A percentile compares a stretch with the other conserved stretches of the same genome.
phyloP scores from a whole-genome alignment of 2,888 invertebrate genomes.

The Cyclophora albipunctata region DNA sequence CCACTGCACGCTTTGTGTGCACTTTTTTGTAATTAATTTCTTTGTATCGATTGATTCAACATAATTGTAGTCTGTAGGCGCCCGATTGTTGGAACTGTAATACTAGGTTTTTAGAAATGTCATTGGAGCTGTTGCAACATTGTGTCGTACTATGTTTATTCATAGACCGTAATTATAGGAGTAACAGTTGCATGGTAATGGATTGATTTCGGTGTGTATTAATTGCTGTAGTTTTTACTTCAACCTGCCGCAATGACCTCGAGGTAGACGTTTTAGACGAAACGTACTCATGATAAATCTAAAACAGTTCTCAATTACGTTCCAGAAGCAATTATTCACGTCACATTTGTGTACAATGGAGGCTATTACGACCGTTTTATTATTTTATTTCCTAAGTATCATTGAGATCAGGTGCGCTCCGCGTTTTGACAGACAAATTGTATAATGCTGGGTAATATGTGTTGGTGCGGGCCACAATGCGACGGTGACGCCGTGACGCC shows the following conservation, averaged over 20 bases:
- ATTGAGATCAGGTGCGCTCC: constrained; percentile 28
- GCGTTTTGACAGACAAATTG: constrained; percentile 69
- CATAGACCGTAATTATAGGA: background rate
- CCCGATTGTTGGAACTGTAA: background rate
- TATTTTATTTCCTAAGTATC: constrained; percentile 28
- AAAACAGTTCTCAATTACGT: constrained; percentile 10
- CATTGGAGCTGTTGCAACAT: background rate
- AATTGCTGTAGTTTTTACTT: background rate
- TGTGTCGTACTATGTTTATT: background rate
- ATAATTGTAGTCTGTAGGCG: constrained; percentile 25
- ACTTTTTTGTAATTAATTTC: constrained; percentile 59
- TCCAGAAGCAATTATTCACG: constrained; percentile 31
- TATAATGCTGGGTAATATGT: constrained; percentile 55
- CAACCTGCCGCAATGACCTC: constrained; percentile 2
- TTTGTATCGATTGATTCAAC: constrained; percentile 48
- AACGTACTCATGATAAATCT: too few relatives aligned
- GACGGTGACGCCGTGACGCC: background rate
- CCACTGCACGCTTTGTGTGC: constrained; percentile 50
- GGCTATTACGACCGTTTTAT: constrained; percentile 31
- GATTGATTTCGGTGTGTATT: constrained; percentile 4
- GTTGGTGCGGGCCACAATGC: background rate
- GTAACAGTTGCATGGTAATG: constrained; percentile 3
- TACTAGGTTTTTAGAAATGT: constrained; percentile 5
- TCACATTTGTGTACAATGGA: constrained; percentile 32
- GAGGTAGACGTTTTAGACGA: too few relatives aligned